Percentiles rank a stretch among this genome's conserved stretches.
Conservation (phyloP, 2,797 vertebrate genomes). For the Lagorchestes hirsutus region DNA sequence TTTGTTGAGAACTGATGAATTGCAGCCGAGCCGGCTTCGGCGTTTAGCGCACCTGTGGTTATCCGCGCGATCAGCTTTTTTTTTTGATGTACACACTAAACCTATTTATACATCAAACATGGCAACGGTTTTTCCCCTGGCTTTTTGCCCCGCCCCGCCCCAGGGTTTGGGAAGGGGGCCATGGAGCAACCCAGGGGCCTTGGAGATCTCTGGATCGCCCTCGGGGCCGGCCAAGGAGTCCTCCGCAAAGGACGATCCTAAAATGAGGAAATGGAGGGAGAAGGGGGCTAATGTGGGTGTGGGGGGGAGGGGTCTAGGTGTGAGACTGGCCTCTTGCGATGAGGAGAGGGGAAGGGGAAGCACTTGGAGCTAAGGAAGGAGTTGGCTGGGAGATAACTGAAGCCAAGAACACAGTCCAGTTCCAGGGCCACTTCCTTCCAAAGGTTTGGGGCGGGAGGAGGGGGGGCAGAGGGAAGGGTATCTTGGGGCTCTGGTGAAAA, state of each 20-base stretch:
- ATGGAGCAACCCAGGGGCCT: conserved; percentile 34
- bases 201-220: conserved; percentile 68
- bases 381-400: conserved; percentile 68
- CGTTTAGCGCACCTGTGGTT: conserved; percentile 78
- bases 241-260: background rate
- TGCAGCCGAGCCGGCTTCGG: conserved; percentile 49
- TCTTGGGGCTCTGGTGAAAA: background rate
- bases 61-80: conserved; percentile 54
- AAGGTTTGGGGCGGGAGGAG: conserved; percentile 74
- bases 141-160: background rate
- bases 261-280: conserved; percentile 65
- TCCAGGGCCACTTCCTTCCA: conserved; percentile 70
- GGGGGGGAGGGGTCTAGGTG: too few species aligned
- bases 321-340: too few species aligned
- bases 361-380: conserved; percentile 79
- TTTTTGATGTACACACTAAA: conserved; percentile 16
- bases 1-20: conserved; percentile 77
- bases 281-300: conserved; percentile 1
- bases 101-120: conserved; percentile 49
- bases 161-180: background rate
- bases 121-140: background rate
- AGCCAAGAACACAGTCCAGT: conserved; percentile 76
- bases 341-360: background rate
- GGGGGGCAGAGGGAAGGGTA: conserved; percentile 74
- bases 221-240: background rate